Evolutionary conservation across 2,797 vertebrate genomes (phyloP), one percentile per base, ranked within the genome.

Genomic region (Taenioides sp.): DNA sequence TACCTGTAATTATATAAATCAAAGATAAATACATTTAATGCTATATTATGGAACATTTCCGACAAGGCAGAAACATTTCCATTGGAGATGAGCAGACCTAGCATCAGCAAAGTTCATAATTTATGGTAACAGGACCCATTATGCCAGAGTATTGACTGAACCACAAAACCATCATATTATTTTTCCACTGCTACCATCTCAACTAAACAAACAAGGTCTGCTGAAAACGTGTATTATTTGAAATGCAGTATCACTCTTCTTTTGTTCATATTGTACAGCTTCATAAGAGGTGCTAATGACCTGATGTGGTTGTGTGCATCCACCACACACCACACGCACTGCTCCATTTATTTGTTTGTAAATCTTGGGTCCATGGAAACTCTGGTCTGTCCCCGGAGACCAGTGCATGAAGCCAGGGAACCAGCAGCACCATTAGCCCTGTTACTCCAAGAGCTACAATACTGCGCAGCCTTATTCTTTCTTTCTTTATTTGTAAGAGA

Each of bases 311-410:
- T 74, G 57, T 59, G 6, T 28, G 57, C 17, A 75, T 70, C 65
- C 67, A 72, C 81, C 67, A 37, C 34, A 37, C 34, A 34, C 31
- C 31, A 34, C 31, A 66, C 76, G 77, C 84, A 78, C 85, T 82
- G 80, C 79, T 69, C 84, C 84, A 71, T 84, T 82, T 87, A 82
- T 86, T 89, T 89, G 82, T 86, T 89, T 89, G 74, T 71, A 80
- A 86, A 80, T 84, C 80, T 84, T 83, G 71, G 66, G 82, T 64
- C 77, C 79, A 76, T 81, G 22, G 86, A 84, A 83, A 81, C 84
- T 76, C 67, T 18, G 7, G 0, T 11, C 67, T 83, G 86, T 79
- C 83, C 16, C 72, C 70, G 40, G 67, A 66, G 84, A 85, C 81
- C 22, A 17, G 81, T 87, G 84, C 65, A 83, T 63, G 68, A 72